phyloP scores from a whole-genome alignment of 2,888 invertebrate species.

The Stomorhina lunata region DNA sequence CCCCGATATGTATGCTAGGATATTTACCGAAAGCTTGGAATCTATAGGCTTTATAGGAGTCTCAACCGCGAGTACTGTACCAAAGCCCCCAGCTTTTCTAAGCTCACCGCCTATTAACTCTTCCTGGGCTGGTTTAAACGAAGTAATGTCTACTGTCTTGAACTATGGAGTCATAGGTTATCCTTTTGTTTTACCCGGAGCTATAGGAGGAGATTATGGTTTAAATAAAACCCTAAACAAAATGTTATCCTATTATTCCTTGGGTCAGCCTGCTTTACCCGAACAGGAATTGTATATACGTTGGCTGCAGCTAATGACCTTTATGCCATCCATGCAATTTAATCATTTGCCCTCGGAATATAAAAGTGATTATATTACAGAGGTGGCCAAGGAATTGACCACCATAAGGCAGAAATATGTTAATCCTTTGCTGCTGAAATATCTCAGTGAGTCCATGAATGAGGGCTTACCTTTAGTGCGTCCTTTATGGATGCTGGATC shows the following conservation, averaged over 20 bases:
- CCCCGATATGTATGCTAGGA: conserved; percentile 90
- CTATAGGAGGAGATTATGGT: conserved; percentile 94
- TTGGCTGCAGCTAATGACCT: conserved; percentile 94
- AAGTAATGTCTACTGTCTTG: conserved; percentile 92
- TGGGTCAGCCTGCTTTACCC: conserved; percentile 83
- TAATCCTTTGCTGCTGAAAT: conserved; percentile 87
- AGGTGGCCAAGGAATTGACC: conserved; percentile 88
- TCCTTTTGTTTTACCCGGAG: conserved; percentile 95
- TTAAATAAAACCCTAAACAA: conserved; percentile 81
- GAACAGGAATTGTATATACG: conserved; percentile 92
- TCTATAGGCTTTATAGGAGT: conserved; percentile 86
- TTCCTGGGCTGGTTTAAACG: conserved; percentile 91
- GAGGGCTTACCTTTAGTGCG: conserved; percentile 91
- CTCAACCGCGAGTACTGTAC: conserved; percentile 89
- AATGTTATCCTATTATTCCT: conserved; percentile 81
- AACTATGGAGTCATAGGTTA: conserved; percentile 95
- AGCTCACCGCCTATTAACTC: conserved; percentile 92
- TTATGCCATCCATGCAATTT: conserved; percentile 95
- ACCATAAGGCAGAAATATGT: conserved; percentile 88
- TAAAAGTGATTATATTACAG: conserved; percentile 87
- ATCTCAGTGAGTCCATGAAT: conserved; percentile 88
- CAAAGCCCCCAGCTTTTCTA: conserved; percentile 91
- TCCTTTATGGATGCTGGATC: conserved; percentile 94
- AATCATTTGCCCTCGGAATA: conserved; percentile 94
- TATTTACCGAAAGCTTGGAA: conserved; percentile 82